phyloP scores from a whole-genome alignment of 2,113 vertebrate species.

The Syngnathoides biaculeatus region DNA sequence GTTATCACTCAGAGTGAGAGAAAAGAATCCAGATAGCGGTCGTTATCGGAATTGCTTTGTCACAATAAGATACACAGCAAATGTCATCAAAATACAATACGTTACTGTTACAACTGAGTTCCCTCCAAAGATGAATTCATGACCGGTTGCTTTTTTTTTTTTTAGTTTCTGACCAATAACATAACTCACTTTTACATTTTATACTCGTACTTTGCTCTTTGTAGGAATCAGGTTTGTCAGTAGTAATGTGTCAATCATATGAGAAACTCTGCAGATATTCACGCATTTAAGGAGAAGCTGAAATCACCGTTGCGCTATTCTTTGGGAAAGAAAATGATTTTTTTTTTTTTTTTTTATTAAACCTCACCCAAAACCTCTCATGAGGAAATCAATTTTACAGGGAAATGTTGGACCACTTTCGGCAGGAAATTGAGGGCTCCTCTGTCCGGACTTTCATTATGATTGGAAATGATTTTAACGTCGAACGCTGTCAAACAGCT shows the following conservation, averaged over 20 bases:
- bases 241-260: no score
- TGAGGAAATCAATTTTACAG: not conserved
- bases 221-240: no score
- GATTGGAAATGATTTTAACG: not conserved
- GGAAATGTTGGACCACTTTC: not conserved
- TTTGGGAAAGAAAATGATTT: not conserved
- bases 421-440: not conserved
- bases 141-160: not conserved
- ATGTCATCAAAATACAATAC: not conserved
- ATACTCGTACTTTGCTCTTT: not conserved
- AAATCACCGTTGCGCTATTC: not conserved
- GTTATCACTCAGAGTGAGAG: not conserved
- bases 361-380: not conserved
- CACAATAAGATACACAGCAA: not conserved
- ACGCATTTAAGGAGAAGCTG: not conserved
- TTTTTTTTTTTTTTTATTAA: not conserved
- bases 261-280: not conserved
- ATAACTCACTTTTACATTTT: not conserved
- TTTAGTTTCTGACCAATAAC: not conserved
- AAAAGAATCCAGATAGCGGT: not conserved
- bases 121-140: not conserved
- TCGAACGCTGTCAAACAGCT: not conserved
- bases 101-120: not conserved
- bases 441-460: not conserved
- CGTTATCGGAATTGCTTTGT: not conserved